phyloP scores from a whole-genome alignment of 2,797 vertebrate genomes.

The Sorex maritimensis region DNA sequence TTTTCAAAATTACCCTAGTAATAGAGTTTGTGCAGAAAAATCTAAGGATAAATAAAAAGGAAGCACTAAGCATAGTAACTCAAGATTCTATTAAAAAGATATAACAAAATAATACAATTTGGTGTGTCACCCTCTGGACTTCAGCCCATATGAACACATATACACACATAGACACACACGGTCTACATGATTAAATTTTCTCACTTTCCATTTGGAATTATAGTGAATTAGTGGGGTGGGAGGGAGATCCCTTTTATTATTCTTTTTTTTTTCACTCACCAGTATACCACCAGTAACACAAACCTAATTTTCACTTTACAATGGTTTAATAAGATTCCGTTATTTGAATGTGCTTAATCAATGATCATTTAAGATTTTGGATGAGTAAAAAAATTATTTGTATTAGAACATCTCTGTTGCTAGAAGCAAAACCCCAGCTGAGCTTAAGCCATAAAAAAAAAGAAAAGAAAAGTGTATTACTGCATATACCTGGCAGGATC shows the following conservation, averaged over 20 bases:
- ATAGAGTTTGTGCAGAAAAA: neutral
- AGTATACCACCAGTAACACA: constrained; percentile 27
- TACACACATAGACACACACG: neutral
- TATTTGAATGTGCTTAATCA: constrained; percentile 47
- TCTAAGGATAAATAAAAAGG: constrained; percentile 12
- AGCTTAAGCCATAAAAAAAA: neutral
- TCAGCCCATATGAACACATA: neutral
- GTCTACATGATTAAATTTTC: neutral
- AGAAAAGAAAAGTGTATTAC: constrained; percentile 43
- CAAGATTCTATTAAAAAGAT: constrained; percentile 10
- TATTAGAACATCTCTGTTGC: constrained; percentile 34
- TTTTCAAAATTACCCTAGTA: constrained; percentile 31
- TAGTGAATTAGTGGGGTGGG: constrained; percentile 45
- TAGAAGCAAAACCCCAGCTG: constrained; percentile 37
- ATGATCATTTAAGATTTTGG: constrained; percentile 42
- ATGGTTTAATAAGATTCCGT: neutral
- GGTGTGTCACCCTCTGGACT: neutral
- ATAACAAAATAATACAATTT: constrained; percentile 45
- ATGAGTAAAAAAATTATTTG: constrained; percentile 34
- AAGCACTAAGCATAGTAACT: constrained; percentile 45
- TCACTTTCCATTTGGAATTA: constrained; percentile 25
- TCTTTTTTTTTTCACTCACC: constrained; percentile 17
- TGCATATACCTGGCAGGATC: neutral
- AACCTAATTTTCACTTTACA: constrained; percentile 10
- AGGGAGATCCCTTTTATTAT: no score